These are phyloP conservation scores for Sciurus vulgaris DNA, from an alignment of 2,797 vertebrate species.

Conservation along the genomic window DNA sequence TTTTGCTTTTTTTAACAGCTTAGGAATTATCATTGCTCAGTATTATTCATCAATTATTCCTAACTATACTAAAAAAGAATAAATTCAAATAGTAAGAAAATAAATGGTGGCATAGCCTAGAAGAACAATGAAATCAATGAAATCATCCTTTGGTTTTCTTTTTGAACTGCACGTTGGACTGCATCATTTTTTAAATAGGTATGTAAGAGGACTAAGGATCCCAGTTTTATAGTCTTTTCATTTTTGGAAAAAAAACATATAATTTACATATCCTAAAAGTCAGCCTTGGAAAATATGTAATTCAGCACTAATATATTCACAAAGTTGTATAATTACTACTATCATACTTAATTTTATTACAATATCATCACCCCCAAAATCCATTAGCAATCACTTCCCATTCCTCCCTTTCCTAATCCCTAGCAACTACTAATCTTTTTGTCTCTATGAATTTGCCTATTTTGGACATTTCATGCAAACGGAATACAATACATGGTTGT, in stretches of 20 bases:
- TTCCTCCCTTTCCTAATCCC: background rate
- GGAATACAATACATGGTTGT: background rate
- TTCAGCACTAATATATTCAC: background rate
- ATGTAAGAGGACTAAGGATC: background rate
- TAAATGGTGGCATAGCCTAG: background rate
- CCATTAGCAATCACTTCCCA: background rate
- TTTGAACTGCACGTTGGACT: background rate
- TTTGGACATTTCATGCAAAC: background rate
- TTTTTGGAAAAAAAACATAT: background rate
- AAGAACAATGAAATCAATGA: background rate
- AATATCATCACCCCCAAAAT: background rate
- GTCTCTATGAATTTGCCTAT: background rate
- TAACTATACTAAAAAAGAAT: conserved; percentile 29
- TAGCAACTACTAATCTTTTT: background rate
- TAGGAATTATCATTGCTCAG: background rate
- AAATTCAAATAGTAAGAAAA: conserved; percentile 9
- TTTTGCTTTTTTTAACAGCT: background rate
- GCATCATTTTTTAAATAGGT: background rate
- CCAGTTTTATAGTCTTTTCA: background rate
- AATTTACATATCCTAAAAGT: background rate
- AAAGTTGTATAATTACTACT: background rate
- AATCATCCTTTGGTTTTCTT: background rate
- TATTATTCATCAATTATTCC: background rate
- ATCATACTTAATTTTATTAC: background rate
- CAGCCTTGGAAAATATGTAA: background rate